These are phyloP conservation scores for Aurelia aurita complex sp. Pacific DNA, from an alignment of 30 jellyfish, hydroid and myxozoan species.

Conservation along the genomic window DNA sequence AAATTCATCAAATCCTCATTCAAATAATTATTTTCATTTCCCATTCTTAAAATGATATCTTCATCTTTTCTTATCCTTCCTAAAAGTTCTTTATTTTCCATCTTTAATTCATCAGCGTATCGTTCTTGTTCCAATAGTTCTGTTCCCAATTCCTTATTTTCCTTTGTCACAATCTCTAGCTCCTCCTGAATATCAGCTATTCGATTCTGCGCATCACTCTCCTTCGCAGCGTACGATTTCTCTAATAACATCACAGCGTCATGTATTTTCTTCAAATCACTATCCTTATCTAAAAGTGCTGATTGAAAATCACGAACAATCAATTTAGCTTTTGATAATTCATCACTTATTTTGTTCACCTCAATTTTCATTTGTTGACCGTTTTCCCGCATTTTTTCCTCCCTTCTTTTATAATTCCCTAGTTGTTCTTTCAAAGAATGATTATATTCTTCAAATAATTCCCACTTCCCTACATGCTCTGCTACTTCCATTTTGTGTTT, in stretches of 20 bases:
- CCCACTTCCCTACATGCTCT: slow-evolving; percentile 27
- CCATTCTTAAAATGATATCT: slow-evolving; percentile 6
- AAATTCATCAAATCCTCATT: neutral
- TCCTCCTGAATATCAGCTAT: slow-evolving; percentile 13
- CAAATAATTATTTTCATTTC: slow-evolving; percentile 11
- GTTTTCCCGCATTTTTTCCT: slow-evolving; percentile 6
- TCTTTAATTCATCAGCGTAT: slow-evolving; percentile 23
- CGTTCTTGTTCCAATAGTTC: slow-evolving; percentile 14
- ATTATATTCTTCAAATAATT: slow-evolving; percentile 41
- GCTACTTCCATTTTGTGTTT: slow-evolving; percentile 31
- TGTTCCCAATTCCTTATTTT: slow-evolving; percentile 1
- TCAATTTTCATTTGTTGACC: slow-evolving; percentile 41
- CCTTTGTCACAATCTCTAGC: slow-evolving; percentile 22
- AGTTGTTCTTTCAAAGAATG: slow-evolving; percentile 36
- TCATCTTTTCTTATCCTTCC: slow-evolving; percentile 32
- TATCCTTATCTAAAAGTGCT: slow-evolving; percentile 50
- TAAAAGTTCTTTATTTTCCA: slow-evolving; percentile 2
- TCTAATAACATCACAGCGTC: slow-evolving; percentile 63
- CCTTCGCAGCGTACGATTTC: slow-evolving; percentile 48
- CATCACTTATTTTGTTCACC: slow-evolving; percentile 25
- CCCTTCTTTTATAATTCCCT: slow-evolving; percentile 22
- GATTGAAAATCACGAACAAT: slow-evolving; percentile 48
- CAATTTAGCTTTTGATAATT: slow-evolving; percentile 35
- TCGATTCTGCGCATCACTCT: slow-evolving; percentile 36
- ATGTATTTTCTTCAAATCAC: slow-evolving; percentile 52